Base-by-base conservation (phyloP, 2,797 vertebrate genomes). In the Aselliscus stoliczkanus region DNA sequence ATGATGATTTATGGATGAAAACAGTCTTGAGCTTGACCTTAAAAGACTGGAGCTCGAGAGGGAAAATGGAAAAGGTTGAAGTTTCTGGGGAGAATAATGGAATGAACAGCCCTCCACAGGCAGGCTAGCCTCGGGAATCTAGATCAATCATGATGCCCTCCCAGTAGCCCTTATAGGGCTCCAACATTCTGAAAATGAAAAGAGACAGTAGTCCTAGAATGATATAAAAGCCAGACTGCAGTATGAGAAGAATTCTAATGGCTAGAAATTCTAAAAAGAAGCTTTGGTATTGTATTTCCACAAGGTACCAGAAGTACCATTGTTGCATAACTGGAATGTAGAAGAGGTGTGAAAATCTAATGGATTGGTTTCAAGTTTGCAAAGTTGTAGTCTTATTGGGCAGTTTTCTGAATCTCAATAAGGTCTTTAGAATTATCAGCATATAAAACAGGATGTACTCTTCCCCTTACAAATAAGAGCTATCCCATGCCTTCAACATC, bases 181-280 rank as follows among this genome's bases (percentile, higher is more conserved):
- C 31, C 15, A 65, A 4, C 3, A 2, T 44, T 81, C 58, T 75
- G n/a, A 47, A 88, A 88, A 60, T 60, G 31, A 88, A 60, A 37
- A 87, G 77, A 82, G 70, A 64, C 39, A 42, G 0, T 34, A 54
- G 56, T 58, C n/a, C 2, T 65, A 60, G 58, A 31, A 84, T 27
- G 14, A 31, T 39, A 91, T 65, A 85, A 90, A 85, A 82, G 42
- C 9, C 42, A 93, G 17, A 65, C 14, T 60, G 25, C 89, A 29
- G 44, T 65, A 93, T 88, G 25, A 31, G 86, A 75, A 89, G 56
- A 91, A 88, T 90, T 72, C 92, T 79, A 94, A 58, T 67, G 47
- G 2, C 73, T 90, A 1, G 7, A 88, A 85, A 67, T 76, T 80
- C 17, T 90, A 54, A 94, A 72, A 50, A 37, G 91, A 88, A 83